Evolutionary conservation across 2,113 vertebrate species (phyloP), one percentile per base, ranked within the genome.

Genomic region (Holacanthus passer): DNA sequence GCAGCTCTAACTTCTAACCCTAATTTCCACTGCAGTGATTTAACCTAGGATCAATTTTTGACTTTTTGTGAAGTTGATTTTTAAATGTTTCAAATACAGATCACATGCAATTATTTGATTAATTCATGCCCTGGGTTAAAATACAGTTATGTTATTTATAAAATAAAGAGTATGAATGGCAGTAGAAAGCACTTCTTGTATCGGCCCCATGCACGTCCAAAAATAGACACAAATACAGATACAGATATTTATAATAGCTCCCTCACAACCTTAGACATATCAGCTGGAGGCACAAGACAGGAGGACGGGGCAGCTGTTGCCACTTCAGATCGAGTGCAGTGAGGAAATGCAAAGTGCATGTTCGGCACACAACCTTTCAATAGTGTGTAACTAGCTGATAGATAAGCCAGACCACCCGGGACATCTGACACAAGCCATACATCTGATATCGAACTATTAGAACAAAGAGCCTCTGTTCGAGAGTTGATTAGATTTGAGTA

Each of bases 401-500:
- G 58, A 81, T 77, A 24, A 52, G 59, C 31, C 12, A 5, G n/a
- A 13, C 72, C 66, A 29, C 22, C 5, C 5, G 7, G 60, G 63
- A 35, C 22, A 71, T 47, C 50, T 72, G 71, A 50, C 64, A 79
- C 35, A 2, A 77, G 45, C 39, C 56, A 35, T 69, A 48, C 41
- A 45, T 78, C 43, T 67, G 17, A 60, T 68, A 53, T 73, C 67
- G 45, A 83, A 73, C 24, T 20, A 79, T 59, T 35, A 73, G 29
- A 81, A 62, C 68, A 79, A 81, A 83, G 52, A 39, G 48, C 20
- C 48, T 29, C n/a, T 19, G 29, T 71, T 71, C 62, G 66, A 69
- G 66, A 73, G 77, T 66, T 88, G 85, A 88, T 88, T 86, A 69
- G 52, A 75, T 81, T 60, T 85, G 66, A 86, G 75, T 0, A 82